Base-by-base conservation (phyloP, 2,888 invertebrate genomes). In the Seira sanloemensis region DNA sequence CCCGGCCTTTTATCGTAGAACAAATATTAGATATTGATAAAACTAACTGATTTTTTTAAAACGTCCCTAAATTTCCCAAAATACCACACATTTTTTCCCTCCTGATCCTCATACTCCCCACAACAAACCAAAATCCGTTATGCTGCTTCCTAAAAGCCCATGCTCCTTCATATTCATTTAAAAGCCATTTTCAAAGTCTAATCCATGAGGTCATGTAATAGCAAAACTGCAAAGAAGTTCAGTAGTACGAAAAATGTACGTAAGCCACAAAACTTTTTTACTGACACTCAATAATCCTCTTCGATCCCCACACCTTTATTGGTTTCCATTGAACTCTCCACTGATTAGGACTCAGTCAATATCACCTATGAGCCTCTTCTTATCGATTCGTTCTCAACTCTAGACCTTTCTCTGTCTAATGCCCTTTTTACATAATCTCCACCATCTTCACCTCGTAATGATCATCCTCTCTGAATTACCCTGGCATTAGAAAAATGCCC, bases 211-310 rank as follows among this genome's bases (percentile, higher is more conserved):
- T 72, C 58, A 27, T 37, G 37, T 18, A 50, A 19, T 21, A 18
- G 24, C 66, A 54, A 1, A 71, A 72, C 16, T 50, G 50, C 7
- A 19, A 73, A 69, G n/a, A 73, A 54, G 73, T 58, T 73, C 73
- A 73, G 24, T 73, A 58, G 73, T 24, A 58, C 73, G 58, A 73
- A n/a, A 37, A 23, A 26, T 50, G 73, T 9, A 46, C 62, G 18
- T 37, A 24, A 18, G 54, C 50, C 46, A 50, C 72, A 72, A 27
- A n/a, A 37, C 37, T n/a, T 9, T 37, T 37, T 37, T 24, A 26
- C 69, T 26, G 26, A 37, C 37, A 69, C 24, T 69, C 37, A 2
- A 67, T 67, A 68, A 67, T n/a, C n/a, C n/a, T 37, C 37, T 37
- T 37, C 37, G 37, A 9, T 37, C 37, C 37, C 37, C 37, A 37